Evolutionary conservation across 2,113 vertebrate genomes (phyloP).

Genomic region (Lynx canadensis): DNA sequence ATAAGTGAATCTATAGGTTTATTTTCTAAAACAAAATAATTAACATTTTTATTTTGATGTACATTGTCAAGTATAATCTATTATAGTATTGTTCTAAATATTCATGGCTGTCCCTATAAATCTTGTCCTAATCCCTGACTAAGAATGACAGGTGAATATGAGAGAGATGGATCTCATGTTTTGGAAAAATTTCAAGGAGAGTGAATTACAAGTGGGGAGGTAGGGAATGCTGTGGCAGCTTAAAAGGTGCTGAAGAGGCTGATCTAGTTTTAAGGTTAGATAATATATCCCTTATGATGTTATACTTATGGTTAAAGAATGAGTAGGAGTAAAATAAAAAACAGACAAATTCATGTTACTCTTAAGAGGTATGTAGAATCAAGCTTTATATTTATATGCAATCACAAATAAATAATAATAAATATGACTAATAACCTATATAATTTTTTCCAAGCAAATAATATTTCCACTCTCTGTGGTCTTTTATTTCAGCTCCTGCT

Average conservation of each 20-base stretch:
- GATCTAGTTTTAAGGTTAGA: not conserved
- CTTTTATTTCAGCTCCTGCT: not conserved
- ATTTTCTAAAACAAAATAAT: slow-evolving; percentile 12
- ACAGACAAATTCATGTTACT: not conserved
- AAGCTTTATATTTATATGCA: not conserved
- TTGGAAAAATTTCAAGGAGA: not conserved
- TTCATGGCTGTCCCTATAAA: not conserved
- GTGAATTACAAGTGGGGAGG: not conserved
- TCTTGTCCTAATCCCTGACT: not conserved
- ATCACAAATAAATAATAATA: not conserved
- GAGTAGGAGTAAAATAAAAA: not conserved
- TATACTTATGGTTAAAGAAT: not conserved
- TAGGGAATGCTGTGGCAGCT: not conserved
- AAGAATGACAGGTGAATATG: not conserved
- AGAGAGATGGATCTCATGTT: not conserved
- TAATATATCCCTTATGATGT: not conserved
- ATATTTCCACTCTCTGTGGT: not conserved
- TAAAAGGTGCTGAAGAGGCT: not conserved
- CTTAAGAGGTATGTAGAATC: not conserved
- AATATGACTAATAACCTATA: not conserved
- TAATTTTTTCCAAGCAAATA: not conserved
- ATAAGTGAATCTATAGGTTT: not conserved
- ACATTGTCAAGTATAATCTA: not conserved
- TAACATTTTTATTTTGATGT: not conserved
- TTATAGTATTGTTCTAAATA: not conserved